phyloP scores from a whole-genome alignment of 2,113 vertebrate genomes.

The Dermatemys mawii region DNA sequence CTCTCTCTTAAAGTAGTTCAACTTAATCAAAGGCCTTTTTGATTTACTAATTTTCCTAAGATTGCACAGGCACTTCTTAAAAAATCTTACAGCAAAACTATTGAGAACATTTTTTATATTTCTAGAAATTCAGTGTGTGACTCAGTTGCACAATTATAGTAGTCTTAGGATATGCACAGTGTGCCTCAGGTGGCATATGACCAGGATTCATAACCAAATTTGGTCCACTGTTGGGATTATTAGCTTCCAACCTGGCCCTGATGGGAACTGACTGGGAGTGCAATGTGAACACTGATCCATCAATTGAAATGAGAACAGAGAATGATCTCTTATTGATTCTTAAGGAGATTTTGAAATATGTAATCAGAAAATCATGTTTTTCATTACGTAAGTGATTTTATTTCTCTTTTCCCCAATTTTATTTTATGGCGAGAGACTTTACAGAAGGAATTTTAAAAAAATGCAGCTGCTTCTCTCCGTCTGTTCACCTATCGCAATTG shows the following conservation, averaged over 20 bases:
- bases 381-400: too few species aligned
- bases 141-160: neutral
- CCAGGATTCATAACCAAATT: too few species aligned
- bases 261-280: too few species aligned
- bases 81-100: neutral
- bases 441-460: conserved; percentile 14
- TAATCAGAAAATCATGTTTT: too few species aligned
- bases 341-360: conserved; percentile 30
- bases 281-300: too few species aligned
- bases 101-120: neutral
- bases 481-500: conserved; percentile 15
- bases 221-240: too few species aligned
- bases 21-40: neutral
- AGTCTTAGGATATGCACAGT: too few species aligned
- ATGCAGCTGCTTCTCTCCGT: conserved; percentile 9
- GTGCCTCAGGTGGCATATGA: too few species aligned
- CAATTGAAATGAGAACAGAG: neutral
- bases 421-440: conserved; percentile 16
- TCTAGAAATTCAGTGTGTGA: neutral
- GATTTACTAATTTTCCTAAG: neutral
- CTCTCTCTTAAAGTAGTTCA: neutral
- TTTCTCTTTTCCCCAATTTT: conserved; percentile 27
- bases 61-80: rapidly evolving
- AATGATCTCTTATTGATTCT: neutral
- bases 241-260: too few species aligned